phyloP scores from a whole-genome alignment of 2,113 vertebrate genomes.

The Brachypodius melanocephalos region DNA sequence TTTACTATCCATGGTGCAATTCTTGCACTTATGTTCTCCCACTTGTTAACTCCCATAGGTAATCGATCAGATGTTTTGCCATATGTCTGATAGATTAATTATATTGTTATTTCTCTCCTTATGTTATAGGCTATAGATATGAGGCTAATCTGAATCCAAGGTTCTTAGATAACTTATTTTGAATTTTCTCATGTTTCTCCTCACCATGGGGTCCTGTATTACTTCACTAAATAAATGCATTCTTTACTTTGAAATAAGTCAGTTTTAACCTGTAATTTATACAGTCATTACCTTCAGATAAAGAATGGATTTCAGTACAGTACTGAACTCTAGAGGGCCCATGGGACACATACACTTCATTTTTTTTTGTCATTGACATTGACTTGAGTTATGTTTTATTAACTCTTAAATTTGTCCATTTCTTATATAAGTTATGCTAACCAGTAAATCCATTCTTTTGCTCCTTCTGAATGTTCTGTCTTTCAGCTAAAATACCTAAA shows the following conservation, averaged over 20 bases:
- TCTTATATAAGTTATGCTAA: neutral
- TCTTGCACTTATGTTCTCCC: neutral
- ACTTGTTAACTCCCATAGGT: neutral
- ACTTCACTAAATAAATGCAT: neutral
- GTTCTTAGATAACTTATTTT: neutral
- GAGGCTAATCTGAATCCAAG: neutral
- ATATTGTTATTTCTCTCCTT: neutral
- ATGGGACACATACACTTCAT: neutral
- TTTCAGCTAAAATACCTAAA: neutral
- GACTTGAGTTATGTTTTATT: neutral
- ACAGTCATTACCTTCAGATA: neutral
- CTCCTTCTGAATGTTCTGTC: neutral
- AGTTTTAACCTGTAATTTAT: neutral
- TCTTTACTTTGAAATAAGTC: neutral
- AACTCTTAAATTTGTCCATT: neutral
- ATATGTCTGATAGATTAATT: neutral
- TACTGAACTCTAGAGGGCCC: neutral
- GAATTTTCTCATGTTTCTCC: neutral
- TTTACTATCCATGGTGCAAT: neutral
- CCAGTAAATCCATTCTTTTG: neutral
- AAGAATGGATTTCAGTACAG: neutral
- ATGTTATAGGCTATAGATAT: neutral
- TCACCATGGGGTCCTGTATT: neutral
- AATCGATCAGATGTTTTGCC: neutral
- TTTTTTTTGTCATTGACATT: neutral